Evolutionary conservation across 2,888 invertebrate species (phyloP).

Genomic region (Melangyna quadrimaculata): DNA sequence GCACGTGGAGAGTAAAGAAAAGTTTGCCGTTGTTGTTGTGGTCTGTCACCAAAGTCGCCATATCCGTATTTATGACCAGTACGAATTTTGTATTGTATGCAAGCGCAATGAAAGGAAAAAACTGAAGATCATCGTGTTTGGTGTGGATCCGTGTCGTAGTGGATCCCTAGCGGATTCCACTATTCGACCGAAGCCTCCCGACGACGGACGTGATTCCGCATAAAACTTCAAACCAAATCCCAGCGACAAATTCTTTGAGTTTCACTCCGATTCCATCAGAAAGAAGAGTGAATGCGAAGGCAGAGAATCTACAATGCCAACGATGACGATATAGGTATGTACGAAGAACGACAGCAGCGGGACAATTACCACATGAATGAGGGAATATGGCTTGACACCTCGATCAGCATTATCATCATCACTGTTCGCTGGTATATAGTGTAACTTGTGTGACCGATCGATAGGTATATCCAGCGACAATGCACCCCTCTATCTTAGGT

Average conservation of each 20-base stretch:
- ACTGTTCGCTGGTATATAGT: background rate
- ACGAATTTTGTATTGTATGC: slow-evolving; percentile 65
- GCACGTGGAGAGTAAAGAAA: slow-evolving; percentile 51
- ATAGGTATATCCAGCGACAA: slow-evolving; percentile 16
- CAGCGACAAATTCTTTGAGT: slow-evolving; percentile 65
- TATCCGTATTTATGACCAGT: slow-evolving; percentile 71
- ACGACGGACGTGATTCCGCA: slow-evolving; percentile 66
- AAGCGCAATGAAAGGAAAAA: slow-evolving; percentile 59
- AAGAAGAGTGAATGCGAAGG: background rate
- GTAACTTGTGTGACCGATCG: slow-evolving; percentile 63
- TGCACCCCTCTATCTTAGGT: background rate
- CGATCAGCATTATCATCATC: slow-evolving; percentile 49
- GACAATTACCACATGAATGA: slow-evolving; percentile 70
- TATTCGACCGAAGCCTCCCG: slow-evolving; percentile 9
- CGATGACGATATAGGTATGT: background rate
- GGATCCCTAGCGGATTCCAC: slow-evolving; percentile 69
- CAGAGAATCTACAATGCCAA: background rate
- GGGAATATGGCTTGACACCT: slow-evolving; percentile 65
- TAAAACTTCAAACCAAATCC: slow-evolving; percentile 59
- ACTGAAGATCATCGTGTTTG: slow-evolving; percentile 40
- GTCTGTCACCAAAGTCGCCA: slow-evolving; percentile 69
- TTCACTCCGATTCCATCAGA: background rate
- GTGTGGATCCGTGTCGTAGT: slow-evolving; percentile 62
- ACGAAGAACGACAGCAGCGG: slow-evolving; percentile 1
- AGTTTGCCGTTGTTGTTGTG: slow-evolving; percentile 41